A percentile compares a stretch with the other conserved stretches of the same genome.
These are phyloP conservation scores for Pelecanoides urinatrix DNA, from an alignment of 2,113 vertebrate species.

Conservation along the genomic window DNA sequence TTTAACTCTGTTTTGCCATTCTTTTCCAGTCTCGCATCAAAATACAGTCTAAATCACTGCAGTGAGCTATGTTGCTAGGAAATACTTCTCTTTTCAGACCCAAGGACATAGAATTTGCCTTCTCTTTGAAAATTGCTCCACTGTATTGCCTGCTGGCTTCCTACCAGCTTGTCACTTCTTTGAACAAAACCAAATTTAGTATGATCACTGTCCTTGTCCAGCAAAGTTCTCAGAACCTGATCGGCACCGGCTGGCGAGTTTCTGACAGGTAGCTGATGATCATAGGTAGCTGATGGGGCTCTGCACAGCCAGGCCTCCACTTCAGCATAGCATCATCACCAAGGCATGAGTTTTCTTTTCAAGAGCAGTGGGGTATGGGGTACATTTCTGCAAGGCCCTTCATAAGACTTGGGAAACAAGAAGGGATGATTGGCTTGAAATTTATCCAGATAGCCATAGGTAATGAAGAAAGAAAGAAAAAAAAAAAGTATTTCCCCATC, in stretches of 20 bases:
- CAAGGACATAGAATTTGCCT: neutral
- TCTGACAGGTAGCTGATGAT: neutral
- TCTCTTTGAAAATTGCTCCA: neutral
- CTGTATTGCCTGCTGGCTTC: neutral
- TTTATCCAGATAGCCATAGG: neutral
- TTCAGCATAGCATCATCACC: neutral
- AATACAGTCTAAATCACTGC: neutral
- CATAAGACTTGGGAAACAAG: neutral
- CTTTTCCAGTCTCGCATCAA: neutral
- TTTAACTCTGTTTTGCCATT: neutral
- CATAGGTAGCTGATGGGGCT: neutral
- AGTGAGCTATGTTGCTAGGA: neutral
- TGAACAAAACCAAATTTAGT: neutral
- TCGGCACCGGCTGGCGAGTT: neutral
- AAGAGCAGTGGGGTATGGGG: neutral
- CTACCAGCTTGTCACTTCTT: neutral
- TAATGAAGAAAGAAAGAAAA: neutral
- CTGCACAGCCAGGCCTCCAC: neutral
- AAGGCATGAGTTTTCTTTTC: neutral
- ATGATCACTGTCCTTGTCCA: fast-evolving
- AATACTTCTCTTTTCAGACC: neutral
- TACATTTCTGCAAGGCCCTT: neutral
- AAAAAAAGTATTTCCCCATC: neutral
- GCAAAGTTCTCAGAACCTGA: neutral
- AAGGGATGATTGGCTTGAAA: neutral